Base-by-base conservation (phyloP, 2,113 vertebrate species). In the Phrynosoma platyrhinos region DNA sequence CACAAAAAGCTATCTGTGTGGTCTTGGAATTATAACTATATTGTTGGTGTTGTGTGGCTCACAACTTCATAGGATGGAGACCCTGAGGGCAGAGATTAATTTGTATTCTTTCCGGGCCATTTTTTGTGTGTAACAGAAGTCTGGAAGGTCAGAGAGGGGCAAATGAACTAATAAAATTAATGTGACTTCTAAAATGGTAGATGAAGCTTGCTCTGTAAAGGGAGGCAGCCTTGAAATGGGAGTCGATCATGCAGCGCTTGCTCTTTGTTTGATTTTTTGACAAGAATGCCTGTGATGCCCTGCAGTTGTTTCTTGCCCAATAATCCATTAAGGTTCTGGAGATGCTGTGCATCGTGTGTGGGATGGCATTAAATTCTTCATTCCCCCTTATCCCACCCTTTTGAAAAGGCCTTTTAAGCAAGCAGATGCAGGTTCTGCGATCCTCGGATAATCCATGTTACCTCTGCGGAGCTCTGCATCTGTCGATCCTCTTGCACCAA, bases 321-420 rank as follows among this genome's bases (percentile, higher is more conserved):
- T 87, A 87, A 80, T 80, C 86, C 78, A 27, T 80, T 64, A 27
- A 66, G 30, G 75, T 40, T 52, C 82, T 62, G 72, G 18, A 74
- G 76, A n/a, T 58, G 68, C 27, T 1, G 13, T 55, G 74, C 86
- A 87, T 0, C 78, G 23, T 69, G 85, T 66, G 75, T 32, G 71
- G 86, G 77, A 71, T 55, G 21, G 16, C 2, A 36, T 30, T 76
- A 27, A n/a, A 69, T 82, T 0, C 25, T 20, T 36, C 23, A 16
- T 62, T 27, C 64, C 23, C 74, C 47, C 47, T 47, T 47, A 47
- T 55, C 23, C 1, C 40, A 58, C 12, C 25, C 23, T 16, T 23
- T 66, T 86, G 42, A 16, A 36, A 66, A 1, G 32, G 23, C 0
- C 52, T 0, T 72, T 47, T 86, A 76, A 58, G 66, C 42, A 87